phyloP scores from a whole-genome alignment of 2,113 vertebrate species.

The Plecotus auritus region DNA sequence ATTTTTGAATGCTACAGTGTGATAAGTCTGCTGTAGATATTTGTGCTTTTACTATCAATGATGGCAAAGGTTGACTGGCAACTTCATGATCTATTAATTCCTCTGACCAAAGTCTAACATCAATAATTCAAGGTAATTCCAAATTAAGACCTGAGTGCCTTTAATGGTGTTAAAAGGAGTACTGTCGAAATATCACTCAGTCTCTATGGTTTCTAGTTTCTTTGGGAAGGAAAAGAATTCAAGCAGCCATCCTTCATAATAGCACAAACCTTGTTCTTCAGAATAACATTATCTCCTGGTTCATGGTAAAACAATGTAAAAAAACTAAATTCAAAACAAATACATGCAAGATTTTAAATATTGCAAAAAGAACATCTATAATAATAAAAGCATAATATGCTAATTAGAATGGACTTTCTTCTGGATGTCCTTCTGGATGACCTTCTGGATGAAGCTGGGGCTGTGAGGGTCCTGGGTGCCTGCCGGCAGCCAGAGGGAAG shows the following conservation, averaged over 20 bases:
- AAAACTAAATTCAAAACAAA: not conserved
- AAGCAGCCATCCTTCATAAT: not conserved
- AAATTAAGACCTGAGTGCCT: not conserved
- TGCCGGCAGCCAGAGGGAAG: too few relatives aligned
- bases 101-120: not conserved
- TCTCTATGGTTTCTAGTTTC: not conserved
- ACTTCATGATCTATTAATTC: not conserved
- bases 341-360: not conserved
- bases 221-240: not conserved
- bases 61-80: not conserved
- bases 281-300: not conserved
- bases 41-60: not conserved
- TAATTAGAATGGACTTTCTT: too few relatives aligned
- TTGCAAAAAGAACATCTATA: not conserved
- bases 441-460: accelerated
- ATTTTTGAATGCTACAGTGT: not conserved
- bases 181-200: not conserved
- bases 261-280: not conserved
- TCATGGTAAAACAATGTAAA: not conserved
- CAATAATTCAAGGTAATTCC: not conserved
- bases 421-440: too few relatives aligned
- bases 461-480: too few relatives aligned
- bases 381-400: too few relatives aligned
- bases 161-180: not conserved
- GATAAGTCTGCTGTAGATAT: not conserved